phyloP scores from a whole-genome alignment of 2,113 vertebrate species.

The Myiagra hebetior region DNA sequence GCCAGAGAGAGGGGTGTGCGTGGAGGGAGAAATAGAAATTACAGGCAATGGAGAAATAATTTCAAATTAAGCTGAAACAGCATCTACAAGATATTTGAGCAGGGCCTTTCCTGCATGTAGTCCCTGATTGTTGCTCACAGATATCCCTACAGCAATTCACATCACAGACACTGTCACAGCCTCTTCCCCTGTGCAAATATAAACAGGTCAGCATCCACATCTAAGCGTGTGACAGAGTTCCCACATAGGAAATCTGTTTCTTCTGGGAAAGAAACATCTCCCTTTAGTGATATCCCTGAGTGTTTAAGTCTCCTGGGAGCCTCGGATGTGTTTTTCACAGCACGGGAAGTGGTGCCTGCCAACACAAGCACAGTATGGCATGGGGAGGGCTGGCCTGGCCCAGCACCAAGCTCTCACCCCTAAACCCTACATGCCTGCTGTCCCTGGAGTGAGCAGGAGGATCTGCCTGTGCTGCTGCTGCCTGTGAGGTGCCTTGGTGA shows the following conservation, averaged over 20 bases:
- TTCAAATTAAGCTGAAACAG: background rate
- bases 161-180: background rate
- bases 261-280: background rate
- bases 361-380: background rate
- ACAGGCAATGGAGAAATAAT: background rate
- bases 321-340: background rate
- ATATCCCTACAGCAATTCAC: background rate
- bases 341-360: background rate
- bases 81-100: background rate
- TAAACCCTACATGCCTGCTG: fast-evolving
- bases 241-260: background rate
- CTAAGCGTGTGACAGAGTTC: background rate
- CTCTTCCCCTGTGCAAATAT: background rate
- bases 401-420: background rate
- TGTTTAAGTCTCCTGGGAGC: background rate
- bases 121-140: background rate
- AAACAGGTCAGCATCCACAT: background rate
- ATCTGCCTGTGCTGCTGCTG: background rate
- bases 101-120: background rate
- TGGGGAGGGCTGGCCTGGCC: background rate
- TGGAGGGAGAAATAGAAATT: background rate
- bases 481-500: background rate
- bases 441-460: fast-evolving
- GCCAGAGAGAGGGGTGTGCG: background rate
- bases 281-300: background rate